Evolutionary conservation across 2,797 vertebrate genomes (phyloP).

Genomic region (Alosa sapidissima): DNA sequence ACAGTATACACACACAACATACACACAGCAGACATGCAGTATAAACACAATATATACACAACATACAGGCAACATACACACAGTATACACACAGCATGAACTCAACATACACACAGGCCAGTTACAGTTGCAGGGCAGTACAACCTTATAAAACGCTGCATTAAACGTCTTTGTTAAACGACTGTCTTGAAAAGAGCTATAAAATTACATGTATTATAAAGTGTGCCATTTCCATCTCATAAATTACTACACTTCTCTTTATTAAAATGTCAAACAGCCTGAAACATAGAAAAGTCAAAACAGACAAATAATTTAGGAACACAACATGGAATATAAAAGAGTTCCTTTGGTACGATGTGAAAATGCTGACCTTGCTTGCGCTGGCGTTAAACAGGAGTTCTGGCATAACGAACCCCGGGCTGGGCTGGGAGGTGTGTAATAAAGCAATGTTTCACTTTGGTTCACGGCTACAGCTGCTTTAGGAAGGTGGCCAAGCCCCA

Average conservation of each 20-base stretch:
- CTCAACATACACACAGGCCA: neutral
- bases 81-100: neutral
- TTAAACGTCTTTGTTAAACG: too few species aligned
- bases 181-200: too few species aligned
- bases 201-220: neutral
- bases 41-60: neutral
- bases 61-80: neutral
- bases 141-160: neutral
- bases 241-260: constrained; percentile 52
- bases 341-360: neutral
- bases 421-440: too few species aligned
- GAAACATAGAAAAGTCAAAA: constrained; percentile 11
- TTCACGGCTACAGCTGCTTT: too few species aligned
- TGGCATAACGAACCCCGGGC: too few species aligned
- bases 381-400: neutral
- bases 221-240: neutral
- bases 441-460: too few species aligned
- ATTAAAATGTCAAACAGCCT: constrained; percentile 54
- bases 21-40: neutral
- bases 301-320: constrained; percentile 86
- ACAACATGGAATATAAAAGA: constrained; percentile 36
- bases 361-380: neutral
- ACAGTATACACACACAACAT: too few species aligned
- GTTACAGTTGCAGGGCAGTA: neutral
- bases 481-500: too few species aligned